Conservation (phyloP, 2,888 invertebrate species). For the Eristalis pertinax region DNA sequence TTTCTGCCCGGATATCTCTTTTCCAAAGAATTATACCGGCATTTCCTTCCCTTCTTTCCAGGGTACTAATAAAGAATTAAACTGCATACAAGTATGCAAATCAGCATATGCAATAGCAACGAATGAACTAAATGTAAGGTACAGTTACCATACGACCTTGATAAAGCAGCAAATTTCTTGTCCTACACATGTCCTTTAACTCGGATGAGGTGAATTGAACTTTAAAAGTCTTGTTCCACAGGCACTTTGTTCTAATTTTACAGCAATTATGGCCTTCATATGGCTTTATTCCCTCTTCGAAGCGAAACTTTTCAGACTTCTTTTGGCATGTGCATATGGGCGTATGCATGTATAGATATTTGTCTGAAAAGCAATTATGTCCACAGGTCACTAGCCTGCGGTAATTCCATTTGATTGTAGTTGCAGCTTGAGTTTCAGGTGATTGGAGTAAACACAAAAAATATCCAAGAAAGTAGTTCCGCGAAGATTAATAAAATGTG, state of each 20-base stretch:
- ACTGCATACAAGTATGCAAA: slow-evolving; percentile 33
- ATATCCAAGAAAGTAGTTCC: background rate
- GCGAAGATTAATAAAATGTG: background rate
- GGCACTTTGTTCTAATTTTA: background rate
- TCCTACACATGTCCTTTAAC: slow-evolving; percentile 15
- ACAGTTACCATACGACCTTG: slow-evolving; percentile 14
- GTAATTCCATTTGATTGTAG: background rate
- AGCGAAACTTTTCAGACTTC: background rate
- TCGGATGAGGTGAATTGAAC: background rate
- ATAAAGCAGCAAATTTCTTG: background rate
- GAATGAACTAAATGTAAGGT: slow-evolving; percentile 10
- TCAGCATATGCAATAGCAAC: slow-evolving; percentile 19
- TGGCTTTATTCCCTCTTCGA: background rate
- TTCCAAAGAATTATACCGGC: background rate
- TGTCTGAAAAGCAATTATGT: background rate
- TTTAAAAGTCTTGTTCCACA: background rate
- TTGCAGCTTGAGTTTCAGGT: background rate
- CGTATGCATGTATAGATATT: background rate
- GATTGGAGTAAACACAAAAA: background rate
- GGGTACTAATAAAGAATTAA: background rate
- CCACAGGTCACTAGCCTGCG: background rate
- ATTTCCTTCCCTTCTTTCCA: slow-evolving; percentile 32
- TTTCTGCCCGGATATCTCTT: background rate
- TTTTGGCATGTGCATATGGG: no score
- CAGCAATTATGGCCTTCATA: background rate